Evolutionary conservation across 2,888 invertebrate genomes (phyloP).

Genomic region (Trichopria drosophilae): DNA sequence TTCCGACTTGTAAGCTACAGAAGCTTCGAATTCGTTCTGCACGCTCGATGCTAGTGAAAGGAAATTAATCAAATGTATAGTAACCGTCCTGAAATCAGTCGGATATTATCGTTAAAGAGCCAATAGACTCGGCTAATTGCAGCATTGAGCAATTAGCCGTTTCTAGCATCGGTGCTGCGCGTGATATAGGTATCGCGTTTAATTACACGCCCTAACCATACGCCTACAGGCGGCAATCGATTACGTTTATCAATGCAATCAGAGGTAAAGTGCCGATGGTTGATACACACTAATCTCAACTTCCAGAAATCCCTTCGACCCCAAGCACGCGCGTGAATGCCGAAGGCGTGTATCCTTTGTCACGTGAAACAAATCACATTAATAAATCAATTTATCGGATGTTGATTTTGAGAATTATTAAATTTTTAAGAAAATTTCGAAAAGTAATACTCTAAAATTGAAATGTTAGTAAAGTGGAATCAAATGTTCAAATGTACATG

Average conservation of each 20-base stretch:
- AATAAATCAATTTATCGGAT: no score
- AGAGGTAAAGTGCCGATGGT: no score
- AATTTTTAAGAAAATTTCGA: no score
- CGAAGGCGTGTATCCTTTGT: no score
- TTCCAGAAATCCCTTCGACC: no score
- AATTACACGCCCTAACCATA: constrained; percentile 24
- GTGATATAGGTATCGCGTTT: constrained; percentile 11
- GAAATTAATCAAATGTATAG: constrained; percentile 1
- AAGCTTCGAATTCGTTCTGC: constrained; percentile 57
- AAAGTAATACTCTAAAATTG: no score
- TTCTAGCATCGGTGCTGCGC: constrained; percentile 18
- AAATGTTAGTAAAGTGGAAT: no score
- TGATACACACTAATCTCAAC: no score
- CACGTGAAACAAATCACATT: no score
- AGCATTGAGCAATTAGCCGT: constrained; percentile 28
- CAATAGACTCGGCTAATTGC: constrained; percentile 28
- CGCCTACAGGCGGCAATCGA: constrained; percentile 25
- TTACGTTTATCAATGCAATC: constrained; percentile 31
- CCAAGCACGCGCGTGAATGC: no score
- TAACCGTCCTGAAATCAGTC: neutral
- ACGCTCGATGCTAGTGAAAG: constrained; percentile 51
- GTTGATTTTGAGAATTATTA: no score
- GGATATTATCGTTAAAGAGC: constrained; percentile 28
- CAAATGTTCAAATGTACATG: no score
- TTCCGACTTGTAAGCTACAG: constrained; percentile 53